Percentiles rank a stretch among this genome's conserved stretches.
Conservation (phyloP, 2,113 vertebrate genomes). For the Otus sunia region DNA sequence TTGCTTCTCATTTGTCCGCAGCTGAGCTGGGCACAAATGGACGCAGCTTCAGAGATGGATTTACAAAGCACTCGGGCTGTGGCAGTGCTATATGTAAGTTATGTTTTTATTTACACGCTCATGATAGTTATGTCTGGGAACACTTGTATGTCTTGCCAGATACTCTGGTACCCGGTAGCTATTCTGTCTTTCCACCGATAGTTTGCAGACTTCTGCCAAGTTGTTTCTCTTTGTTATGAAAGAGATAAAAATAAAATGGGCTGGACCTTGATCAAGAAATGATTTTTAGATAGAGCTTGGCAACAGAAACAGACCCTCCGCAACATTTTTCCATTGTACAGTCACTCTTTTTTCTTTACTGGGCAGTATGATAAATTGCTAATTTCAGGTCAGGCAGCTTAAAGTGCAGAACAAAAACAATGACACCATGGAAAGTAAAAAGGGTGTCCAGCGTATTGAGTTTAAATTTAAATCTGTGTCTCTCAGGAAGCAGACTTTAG, state of each 20-base stretch:
- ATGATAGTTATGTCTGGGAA: neutral
- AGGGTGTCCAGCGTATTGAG: constrained; percentile 27
- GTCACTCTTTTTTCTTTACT: constrained; percentile 27
- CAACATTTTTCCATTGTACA: constrained; percentile 66
- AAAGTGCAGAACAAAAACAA: constrained; percentile 58
- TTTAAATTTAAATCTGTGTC: constrained; percentile 55
- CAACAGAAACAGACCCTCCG: constrained; percentile 26
- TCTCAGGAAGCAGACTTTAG: constrained; percentile 16
- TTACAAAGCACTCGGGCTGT: neutral
- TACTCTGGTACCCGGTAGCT: neutral
- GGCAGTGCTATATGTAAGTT: neutral
- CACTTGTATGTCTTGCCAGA: neutral
- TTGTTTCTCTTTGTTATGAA: constrained; percentile 37
- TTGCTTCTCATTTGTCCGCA: fast-evolving
- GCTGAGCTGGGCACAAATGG: neutral
- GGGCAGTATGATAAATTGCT: constrained; percentile 50
- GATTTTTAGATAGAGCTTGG: constrained; percentile 57
- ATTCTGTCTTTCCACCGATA: neutral
- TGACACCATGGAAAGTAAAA: constrained; percentile 65
- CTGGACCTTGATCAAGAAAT: constrained; percentile 49
- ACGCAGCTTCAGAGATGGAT: neutral
- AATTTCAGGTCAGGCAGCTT: constrained; percentile 50
- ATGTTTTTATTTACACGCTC: constrained; percentile 4
- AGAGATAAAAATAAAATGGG: constrained; percentile 59
- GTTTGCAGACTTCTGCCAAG: constrained; percentile 14